Evolutionary conservation across 2,797 vertebrate genomes (phyloP), one percentile per base, ranked within the genome.

Genomic region (Dicrostonyx torquatus): DNA sequence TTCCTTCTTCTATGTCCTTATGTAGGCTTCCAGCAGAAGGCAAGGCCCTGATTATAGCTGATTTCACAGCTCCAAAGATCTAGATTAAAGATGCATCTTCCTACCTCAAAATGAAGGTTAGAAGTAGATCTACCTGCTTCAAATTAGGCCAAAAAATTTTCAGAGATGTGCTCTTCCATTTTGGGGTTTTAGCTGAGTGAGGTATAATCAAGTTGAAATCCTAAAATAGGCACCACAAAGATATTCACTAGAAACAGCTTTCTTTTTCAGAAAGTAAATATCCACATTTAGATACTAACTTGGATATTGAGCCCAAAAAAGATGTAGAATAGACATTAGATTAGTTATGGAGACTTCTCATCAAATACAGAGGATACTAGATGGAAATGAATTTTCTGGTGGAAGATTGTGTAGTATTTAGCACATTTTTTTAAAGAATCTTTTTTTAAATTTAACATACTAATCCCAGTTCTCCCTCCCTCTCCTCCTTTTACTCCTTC

Each of bases 381-480:
- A 90, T 34, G n/a, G 68, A 93, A 88, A 86, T 55, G 2, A 90
- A 77, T 2, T 55, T 62, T 90, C 60, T 89, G 22, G 93, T 31
- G 26, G 45, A 76, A 26, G 48, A 48, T 10, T 20, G 31, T 20
- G 50, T 15, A 76, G 55, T 55, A 82, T 26, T 66, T 85, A 88
- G 34, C 18, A 86, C 2, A 31, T 77, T 58, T 11, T 11, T 55
- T 58, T 58, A 8, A 58, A 20, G 55, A 58, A 22, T 6, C 55
- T 20, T 58, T 55, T 55, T 20, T 58, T 53, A 53, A 6, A 22
- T 22, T 58, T 58, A 20, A 58, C 55, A 58, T 58, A 58, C 55
- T 58, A 58, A 58, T 58, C 18, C 18, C 55, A 58, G 55, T 22
- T 58, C 55, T 22, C 55, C 4, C 18, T 58, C 55, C 6, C 18